Evolutionary conservation across 2,888 invertebrate species (phyloP).

Genomic region (Beris chalybata): DNA sequence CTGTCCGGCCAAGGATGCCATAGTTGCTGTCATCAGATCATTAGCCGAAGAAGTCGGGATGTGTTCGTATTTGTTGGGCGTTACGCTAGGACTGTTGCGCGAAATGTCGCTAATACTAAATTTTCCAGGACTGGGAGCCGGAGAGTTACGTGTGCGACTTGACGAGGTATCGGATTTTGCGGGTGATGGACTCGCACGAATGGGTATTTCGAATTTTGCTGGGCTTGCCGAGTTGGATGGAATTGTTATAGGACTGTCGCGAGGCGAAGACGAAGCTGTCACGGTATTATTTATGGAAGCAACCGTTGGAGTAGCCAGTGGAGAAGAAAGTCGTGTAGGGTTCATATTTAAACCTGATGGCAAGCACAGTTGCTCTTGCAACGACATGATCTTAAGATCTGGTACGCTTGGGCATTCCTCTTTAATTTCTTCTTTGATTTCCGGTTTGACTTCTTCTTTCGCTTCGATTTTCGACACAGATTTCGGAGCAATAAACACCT

Average conservation of each 20-base stretch:
- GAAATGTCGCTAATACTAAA: conserved; percentile 55
- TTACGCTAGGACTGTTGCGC: conserved; percentile 53
- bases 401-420: conserved; percentile 42
- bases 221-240: conserved; percentile 56
- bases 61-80: conserved; percentile 52
- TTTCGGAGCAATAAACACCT: conserved; percentile 64
- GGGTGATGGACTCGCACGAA: conserved; percentile 63
- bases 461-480: conserved; percentile 51
- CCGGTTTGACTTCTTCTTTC: conserved; percentile 46
- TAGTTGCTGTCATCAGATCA: conserved; percentile 54
- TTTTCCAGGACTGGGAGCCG: conserved; percentile 58
- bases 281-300: conserved; percentile 45
- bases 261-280: conserved; percentile 48
- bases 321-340: conserved; percentile 53
- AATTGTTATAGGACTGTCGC: conserved; percentile 55
- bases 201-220: conserved; percentile 61
- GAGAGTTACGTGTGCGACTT: conserved; percentile 60
- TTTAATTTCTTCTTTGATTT: conserved; percentile 39
- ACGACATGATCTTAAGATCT: conserved; percentile 52
- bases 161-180: conserved; percentile 64
- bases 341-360: conserved; percentile 57
- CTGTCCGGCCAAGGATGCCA: conserved; percentile 54
- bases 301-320: conserved; percentile 44
- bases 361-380: conserved; percentile 54
- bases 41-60: conserved; percentile 44